Base-by-base conservation (phyloP, 2,113 vertebrate genomes). In the Naja naja region DNA sequence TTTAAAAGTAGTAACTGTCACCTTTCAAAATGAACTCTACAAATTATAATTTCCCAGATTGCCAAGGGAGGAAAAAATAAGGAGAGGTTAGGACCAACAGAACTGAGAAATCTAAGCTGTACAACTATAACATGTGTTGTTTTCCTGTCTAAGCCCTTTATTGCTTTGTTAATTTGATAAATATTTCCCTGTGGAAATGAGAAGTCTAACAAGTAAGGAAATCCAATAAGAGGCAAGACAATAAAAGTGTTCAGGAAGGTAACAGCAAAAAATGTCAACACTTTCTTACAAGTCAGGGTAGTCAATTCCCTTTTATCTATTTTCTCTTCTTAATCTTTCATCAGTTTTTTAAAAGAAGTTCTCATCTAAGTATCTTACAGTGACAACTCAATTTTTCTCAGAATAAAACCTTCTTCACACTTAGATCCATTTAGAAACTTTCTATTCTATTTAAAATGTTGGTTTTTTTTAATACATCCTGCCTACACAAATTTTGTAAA, bases 101-200 rank as follows among this genome's bases (percentile, higher is more conserved):
- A 92, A 34, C 1, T 1, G 23, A 86, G 49, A 91, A 3, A 14
- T 90, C 39, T 93, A 91, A 23, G 52, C 45, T 92, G 34, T 69
- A 88, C 45, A 91, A 87, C 3, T 69, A 64, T 34, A 85, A 81
- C 88, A 53, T 4, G n/a, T 90, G 55, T 90, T 95, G 74, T 23
- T 49, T 90, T 90, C 10, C 89, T 90, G n/a, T 86, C 74, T 89
- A 30, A 90, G 39, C 10, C 90, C 94, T 94, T 95, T 94, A 88
- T 30, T 90, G 56, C 45, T 93, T 43, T 93, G 43, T 92, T 93
- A 92, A 92, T 93, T 87, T 90, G 55, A 89, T 93, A 85, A 90
- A 94, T 43, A 27, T 93, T 94, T 95, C n/a, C 25, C 87, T 53
- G 45, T 25, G 52, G 45, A 92, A 87, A 90, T 90, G 8, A 88